Conservation (phyloP, 2,797 vertebrate species). For the Aulostomus chinensis region DNA sequence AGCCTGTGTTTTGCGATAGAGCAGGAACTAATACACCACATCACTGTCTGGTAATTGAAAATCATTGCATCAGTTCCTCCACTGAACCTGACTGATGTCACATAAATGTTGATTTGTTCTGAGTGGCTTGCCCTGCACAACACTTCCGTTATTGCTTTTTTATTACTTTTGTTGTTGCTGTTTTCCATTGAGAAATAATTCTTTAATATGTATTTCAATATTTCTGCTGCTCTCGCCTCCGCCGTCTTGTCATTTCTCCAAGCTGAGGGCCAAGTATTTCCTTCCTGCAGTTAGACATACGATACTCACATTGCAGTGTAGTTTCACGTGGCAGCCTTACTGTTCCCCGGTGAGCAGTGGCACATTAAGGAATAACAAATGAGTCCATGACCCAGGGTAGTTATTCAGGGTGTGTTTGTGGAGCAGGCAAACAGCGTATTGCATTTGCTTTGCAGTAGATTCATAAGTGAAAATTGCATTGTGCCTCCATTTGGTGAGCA, state of each 20-base stretch:
- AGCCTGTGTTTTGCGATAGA: constrained; percentile 22
- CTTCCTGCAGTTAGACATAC: constrained; percentile 57
- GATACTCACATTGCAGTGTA: constrained; percentile 32
- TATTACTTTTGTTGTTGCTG: constrained; percentile 76
- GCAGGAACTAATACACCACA: constrained; percentile 54
- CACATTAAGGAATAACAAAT: constrained; percentile 80
- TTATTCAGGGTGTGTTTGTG: constrained; percentile 70
- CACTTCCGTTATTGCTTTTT: constrained; percentile 78
- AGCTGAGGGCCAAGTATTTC: no score
- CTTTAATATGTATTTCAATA: constrained; percentile 79
- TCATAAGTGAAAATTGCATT: constrained; percentile 78
- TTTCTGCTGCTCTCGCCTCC: constrained; percentile 49
- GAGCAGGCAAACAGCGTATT: constrained; percentile 57
- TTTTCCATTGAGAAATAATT: constrained; percentile 79
- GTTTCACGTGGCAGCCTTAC: constrained; percentile 62
- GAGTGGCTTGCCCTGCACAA: constrained; percentile 66
- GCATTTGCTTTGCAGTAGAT: constrained; percentile 72
- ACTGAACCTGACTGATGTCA: constrained; percentile 70
- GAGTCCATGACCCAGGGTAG: constrained; percentile 69
- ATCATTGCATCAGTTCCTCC: constrained; percentile 64
- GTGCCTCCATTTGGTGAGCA: constrained; percentile 69
- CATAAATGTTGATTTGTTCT: constrained; percentile 76
- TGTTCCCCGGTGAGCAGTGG: constrained; percentile 67
- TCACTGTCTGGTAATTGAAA: constrained; percentile 69
- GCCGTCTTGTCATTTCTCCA: constrained; percentile 41